Percentiles rank a stretch among this genome's conserved stretches.
Evolutionary conservation across 2,797 vertebrate species (phyloP).

Genomic region (Lacerta viridis): DNA sequence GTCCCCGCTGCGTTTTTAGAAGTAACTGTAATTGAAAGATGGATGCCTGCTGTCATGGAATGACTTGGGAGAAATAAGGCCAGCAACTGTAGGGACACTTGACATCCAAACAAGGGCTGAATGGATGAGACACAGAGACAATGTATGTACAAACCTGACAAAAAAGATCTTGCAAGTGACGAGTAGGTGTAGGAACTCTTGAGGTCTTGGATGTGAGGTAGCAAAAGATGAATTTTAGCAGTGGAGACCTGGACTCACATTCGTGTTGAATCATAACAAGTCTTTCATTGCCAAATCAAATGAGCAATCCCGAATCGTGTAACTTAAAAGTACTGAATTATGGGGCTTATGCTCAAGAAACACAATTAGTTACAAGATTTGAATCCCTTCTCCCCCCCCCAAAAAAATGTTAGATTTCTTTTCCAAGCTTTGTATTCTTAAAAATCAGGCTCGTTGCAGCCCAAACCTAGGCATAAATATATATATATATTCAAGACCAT

Average conservation of each 20-base stretch:
- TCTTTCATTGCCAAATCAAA: not conserved
- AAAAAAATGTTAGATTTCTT: not conserved
- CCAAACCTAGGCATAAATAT: not conserved
- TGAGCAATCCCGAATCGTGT: not conserved
- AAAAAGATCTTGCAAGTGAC: not conserved
- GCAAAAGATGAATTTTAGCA: not conserved
- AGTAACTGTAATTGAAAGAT: slow-evolving; percentile 41
- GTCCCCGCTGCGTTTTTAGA: not conserved
- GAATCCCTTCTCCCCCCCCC: not conserved
- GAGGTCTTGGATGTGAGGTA: not conserved
- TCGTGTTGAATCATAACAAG: not conserved
- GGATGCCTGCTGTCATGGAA: not conserved
- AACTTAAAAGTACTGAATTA: not conserved
- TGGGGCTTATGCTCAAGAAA: not conserved
- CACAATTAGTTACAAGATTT: not conserved
- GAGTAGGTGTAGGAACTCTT: rapidly evolving
- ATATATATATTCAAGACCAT: not conserved
- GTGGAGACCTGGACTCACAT: not conserved
- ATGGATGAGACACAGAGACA: slow-evolving; percentile 26
- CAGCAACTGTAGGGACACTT: not conserved
- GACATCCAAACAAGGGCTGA: not conserved
- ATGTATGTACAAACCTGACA: rapidly evolving
- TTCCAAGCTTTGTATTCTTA: not conserved
- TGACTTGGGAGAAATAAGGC: not conserved
- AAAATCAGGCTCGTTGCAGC: not conserved